These are phyloP conservation scores for Crioceris asparagi DNA, from an alignment of 2,888 invertebrate genomes.

Conservation along the genomic window DNA sequence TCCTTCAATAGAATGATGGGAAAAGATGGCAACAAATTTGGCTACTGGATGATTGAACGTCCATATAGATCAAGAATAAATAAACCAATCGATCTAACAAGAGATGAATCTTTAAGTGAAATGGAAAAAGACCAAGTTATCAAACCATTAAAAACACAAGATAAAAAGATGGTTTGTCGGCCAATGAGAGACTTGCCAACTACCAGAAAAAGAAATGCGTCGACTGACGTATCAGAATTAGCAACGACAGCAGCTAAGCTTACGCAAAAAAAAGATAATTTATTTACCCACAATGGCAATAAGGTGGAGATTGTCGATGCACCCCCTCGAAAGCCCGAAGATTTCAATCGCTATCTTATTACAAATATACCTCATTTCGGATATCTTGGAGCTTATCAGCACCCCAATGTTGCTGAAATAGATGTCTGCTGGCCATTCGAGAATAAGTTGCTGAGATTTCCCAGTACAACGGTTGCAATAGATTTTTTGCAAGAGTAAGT, in stretches of 20 bases:
- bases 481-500: slow-evolving; percentile 24
- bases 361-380: slow-evolving; percentile 30
- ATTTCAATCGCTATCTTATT: slow-evolving; percentile 25
- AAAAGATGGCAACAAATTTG: slow-evolving; percentile 14
- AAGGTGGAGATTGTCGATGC: slow-evolving; percentile 14
- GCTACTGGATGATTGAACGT: slow-evolving; percentile 20
- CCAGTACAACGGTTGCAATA: slow-evolving; percentile 14
- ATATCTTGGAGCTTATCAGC: slow-evolving; percentile 25
- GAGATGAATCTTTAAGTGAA: no score
- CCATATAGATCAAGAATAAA: slow-evolving; percentile 2
- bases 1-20: slow-evolving; percentile 27
- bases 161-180: no score
- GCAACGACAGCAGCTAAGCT: no score
- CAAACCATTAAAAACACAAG: no score
- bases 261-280: no score
- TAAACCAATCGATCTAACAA: neutral
- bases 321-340: slow-evolving; percentile 14
- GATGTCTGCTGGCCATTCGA: slow-evolving; percentile 29
- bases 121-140: no score
- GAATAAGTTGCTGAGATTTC: slow-evolving; percentile 25
- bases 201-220: no score
- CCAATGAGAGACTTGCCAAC: no score
- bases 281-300: slow-evolving; percentile 11
- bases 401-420: slow-evolving; percentile 15
- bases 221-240: no score